These are phyloP conservation scores for Xestoiulus laeticollis DNA, from an alignment of 2,888 invertebrate genomes.

Conservation along the genomic window DNA sequence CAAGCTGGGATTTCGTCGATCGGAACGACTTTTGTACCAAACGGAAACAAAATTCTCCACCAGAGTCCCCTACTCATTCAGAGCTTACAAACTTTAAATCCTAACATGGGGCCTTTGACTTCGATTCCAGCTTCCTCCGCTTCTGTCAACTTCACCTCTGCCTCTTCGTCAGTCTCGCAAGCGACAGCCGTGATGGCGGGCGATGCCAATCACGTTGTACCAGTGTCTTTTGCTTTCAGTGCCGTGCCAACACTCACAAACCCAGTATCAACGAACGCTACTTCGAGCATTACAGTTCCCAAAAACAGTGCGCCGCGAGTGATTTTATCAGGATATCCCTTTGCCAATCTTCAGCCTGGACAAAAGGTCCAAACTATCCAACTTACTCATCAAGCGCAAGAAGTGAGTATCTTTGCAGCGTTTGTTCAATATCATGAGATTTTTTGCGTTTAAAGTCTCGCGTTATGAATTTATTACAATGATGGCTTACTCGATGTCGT, in stretches of 20 bases:
- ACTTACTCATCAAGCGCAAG: conserved; percentile 77
- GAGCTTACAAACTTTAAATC: conserved; percentile 46
- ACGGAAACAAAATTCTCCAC: conserved; percentile 28
- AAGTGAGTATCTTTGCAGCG: conserved; percentile 62
- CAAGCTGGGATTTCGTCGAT: not conserved
- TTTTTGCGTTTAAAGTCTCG: not conserved
- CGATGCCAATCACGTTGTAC: conserved; percentile 9
- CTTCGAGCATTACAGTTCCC: not conserved
- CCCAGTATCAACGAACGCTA: conserved; percentile 35
- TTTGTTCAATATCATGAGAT: no score
- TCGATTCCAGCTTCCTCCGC: conserved; percentile 53
- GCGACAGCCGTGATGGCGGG: not conserved
- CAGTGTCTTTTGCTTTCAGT: conserved; percentile 27
- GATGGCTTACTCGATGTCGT: not conserved
- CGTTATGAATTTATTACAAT: no score
- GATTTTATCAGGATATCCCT: conserved; percentile 51
- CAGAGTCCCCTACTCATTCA: conserved; percentile 46
- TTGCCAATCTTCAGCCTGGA: conserved; percentile 54
- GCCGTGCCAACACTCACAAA: conserved; percentile 36
- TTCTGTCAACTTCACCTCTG: not conserved
- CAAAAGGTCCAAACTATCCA: conserved; percentile 67
- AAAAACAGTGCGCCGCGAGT: conserved; percentile 45
- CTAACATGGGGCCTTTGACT: conserved; percentile 34
- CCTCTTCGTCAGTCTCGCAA: conserved; percentile 21
- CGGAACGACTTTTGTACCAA: conserved; percentile 42